Evolutionary conservation across 2,888 invertebrate genomes (phyloP).

Genomic region (Caenorhabditis uteleia): DNA sequence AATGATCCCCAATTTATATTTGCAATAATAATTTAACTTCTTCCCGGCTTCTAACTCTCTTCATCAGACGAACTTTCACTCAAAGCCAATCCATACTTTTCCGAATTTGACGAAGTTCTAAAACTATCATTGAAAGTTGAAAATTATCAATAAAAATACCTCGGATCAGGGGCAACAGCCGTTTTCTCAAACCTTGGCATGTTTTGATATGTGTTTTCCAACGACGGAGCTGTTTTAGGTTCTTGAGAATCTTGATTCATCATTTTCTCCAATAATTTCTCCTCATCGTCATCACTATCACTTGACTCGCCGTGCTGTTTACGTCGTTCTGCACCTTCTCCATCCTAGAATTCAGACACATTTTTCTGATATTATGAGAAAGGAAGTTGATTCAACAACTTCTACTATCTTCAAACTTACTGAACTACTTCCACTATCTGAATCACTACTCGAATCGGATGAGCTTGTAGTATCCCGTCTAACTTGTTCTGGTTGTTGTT

Average conservation of each 20-base stretch:
- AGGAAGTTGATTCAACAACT: no score
- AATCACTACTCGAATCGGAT: conserved; percentile 31
- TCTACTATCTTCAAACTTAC: conserved; percentile 12
- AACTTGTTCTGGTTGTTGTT: conserved; percentile 4
- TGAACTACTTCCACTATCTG: conserved; percentile 18
- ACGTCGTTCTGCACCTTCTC: conserved; percentile 7
- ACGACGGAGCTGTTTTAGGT: not conserved
- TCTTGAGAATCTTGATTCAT: not conserved
- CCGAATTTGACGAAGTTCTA: not conserved
- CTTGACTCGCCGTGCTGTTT: not conserved
- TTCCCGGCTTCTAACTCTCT: no score
- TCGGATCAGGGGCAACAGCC: not conserved
- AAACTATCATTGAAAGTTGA: not conserved
- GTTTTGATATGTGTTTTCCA: not conserved
- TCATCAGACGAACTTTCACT: not conserved
- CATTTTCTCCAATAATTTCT: conserved; percentile 1
- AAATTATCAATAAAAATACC: not conserved
- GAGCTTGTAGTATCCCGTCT: conserved; percentile 14
- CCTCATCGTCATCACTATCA: conserved; percentile 1
- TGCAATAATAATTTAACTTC: not conserved
- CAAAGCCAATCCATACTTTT: not conserved
- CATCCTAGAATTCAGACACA: no score
- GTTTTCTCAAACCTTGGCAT: not conserved
- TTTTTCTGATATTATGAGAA: no score
- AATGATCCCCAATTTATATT: no score